A percentile compares a stretch with the other conserved stretches of the same genome.
Evolutionary conservation across 2,888 invertebrate species (phyloP).

Genomic region (Lasioglossum zephyrum): DNA sequence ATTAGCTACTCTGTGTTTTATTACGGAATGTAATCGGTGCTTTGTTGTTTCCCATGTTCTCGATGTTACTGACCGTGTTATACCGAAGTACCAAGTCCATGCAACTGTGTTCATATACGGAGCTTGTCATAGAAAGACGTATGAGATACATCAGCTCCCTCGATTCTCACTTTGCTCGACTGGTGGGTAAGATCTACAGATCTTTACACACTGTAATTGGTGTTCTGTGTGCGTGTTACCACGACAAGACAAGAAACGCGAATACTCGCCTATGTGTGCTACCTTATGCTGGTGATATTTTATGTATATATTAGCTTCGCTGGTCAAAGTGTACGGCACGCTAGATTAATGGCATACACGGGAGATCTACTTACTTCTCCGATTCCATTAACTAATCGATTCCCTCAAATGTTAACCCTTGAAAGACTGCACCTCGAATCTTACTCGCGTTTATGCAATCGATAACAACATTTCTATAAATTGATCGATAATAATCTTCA

Average conservation of each 20-base stretch:
- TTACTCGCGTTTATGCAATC: not conserved
- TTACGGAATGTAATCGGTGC: constrained; percentile 66
- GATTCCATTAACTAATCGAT: not conserved
- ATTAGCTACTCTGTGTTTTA: constrained; percentile 55
- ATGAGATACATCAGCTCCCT: constrained; percentile 44
- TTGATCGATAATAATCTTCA: not conserved
- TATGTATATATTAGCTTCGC: constrained; percentile 18
- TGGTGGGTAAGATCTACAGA: not conserved
- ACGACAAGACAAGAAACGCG: not conserved
- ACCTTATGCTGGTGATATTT: constrained; percentile 10
- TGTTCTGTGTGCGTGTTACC: constrained; percentile 3
- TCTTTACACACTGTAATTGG: not conserved
- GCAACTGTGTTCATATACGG: constrained; percentile 56
- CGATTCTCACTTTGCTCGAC: constrained; percentile 56
- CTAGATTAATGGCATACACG: constrained; percentile 8
- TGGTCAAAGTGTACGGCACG: constrained; percentile 11
- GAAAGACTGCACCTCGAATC: not conserved
- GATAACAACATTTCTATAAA: not conserved
- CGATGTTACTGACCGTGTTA: constrained; percentile 56
- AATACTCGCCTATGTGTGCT: constrained; percentile 12
- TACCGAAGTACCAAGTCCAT: constrained; percentile 48
- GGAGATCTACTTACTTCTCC: not conserved
- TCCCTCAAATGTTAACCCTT: not conserved
- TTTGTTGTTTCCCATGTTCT: constrained; percentile 67
- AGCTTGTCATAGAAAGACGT: constrained; percentile 58